A percentile compares a stretch with the other conserved stretches of the same genome.
These are phyloP conservation scores for Eulemur albifrons DNA, from an alignment of 2,797 vertebrate species.

Conservation along the genomic window DNA sequence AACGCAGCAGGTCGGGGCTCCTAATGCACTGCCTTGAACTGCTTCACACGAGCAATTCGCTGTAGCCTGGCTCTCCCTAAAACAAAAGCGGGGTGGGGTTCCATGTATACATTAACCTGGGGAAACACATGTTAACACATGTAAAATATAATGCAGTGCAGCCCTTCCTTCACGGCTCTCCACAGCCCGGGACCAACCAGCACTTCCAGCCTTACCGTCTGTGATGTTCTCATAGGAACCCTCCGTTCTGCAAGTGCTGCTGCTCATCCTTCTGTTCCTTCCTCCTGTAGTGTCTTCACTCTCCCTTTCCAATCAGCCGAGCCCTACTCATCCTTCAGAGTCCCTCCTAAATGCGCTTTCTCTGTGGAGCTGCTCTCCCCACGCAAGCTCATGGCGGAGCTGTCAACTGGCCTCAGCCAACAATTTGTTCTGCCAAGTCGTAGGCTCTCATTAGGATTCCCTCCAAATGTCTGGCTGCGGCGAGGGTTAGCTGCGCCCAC, in stretches of 20 bases:
- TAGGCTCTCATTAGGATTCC: not conserved
- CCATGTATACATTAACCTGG: not conserved
- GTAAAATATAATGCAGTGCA: not conserved
- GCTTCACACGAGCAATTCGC: not conserved
- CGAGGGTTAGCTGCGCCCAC: not conserved
- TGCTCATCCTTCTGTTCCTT: not conserved
- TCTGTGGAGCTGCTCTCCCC: not conserved
- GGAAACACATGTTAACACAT: fast-evolving
- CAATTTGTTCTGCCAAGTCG: not conserved
- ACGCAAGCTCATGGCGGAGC: fast-evolving
- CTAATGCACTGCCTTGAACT: not conserved
- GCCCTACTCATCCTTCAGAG: no score
- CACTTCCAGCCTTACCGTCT: not conserved
- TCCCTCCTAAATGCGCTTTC: no score
- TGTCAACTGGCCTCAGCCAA: fast-evolving
- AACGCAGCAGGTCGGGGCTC: not conserved
- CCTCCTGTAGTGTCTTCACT: not conserved
- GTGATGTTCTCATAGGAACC: no score
- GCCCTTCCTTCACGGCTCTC: not conserved
- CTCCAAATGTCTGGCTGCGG: no score
- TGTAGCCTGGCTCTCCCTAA: not conserved
- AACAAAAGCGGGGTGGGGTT: no score
- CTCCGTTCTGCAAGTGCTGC: fast-evolving
- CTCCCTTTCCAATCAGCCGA: not conserved
- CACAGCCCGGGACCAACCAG: not conserved